phyloP scores from a whole-genome alignment of 2,113 vertebrate species.

The Astur gentilis region DNA sequence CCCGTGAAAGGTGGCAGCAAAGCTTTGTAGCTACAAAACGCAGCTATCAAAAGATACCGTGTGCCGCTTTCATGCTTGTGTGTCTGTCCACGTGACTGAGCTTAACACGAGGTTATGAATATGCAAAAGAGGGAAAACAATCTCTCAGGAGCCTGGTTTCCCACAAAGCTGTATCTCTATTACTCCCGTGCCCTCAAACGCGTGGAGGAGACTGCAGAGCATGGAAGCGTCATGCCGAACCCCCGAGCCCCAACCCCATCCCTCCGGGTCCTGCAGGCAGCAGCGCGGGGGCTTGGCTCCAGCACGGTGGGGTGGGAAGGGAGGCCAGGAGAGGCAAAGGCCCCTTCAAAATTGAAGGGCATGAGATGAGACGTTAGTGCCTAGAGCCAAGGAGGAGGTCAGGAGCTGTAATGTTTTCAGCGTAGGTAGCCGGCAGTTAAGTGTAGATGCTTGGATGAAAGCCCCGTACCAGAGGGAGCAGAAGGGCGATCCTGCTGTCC shows the following conservation, averaged over 20 bases:
- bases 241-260: fast-evolving
- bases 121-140: background rate
- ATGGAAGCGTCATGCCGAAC: fast-evolving
- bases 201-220: fast-evolving
- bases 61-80: background rate
- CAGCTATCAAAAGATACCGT: fast-evolving
- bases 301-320: fast-evolving
- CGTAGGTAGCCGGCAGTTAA: background rate
- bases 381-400: background rate
- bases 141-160: background rate
- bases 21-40: background rate
- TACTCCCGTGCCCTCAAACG: background rate
- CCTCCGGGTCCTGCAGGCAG: background rate
- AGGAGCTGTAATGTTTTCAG: background rate
- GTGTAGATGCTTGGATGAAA: background rate
- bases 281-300: background rate
- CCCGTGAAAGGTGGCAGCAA: background rate
- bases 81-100: background rate
- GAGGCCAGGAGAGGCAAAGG: background rate
- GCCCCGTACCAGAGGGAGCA: background rate
- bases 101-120: fast-evolving
- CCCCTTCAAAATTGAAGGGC: fast-evolving
- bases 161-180: fast-evolving
- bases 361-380: background rate
- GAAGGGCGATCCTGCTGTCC: background rate